Conservation (phyloP, 2,888 invertebrate genomes). For the Prenolepis imparis region DNA sequence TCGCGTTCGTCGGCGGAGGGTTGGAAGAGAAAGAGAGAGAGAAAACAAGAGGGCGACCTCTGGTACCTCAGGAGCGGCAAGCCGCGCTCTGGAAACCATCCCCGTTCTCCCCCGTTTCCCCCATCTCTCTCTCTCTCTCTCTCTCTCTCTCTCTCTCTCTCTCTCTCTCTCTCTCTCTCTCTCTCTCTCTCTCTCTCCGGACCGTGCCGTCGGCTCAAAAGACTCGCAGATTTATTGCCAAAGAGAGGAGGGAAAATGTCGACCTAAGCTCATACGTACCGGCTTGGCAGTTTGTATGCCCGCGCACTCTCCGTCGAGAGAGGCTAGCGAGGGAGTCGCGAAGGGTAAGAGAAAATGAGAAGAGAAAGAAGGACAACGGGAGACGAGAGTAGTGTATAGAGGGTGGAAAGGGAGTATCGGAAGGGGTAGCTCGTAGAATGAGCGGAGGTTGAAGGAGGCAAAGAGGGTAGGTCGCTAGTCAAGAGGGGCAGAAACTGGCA, state of each 20-base stretch:
- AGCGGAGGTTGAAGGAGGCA: slow-evolving; percentile 71
- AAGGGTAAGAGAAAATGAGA: slow-evolving; percentile 34
- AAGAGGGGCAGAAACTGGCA: slow-evolving; percentile 84
- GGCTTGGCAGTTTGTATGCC: slow-evolving; percentile 85
- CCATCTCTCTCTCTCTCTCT: slow-evolving; percentile 52
- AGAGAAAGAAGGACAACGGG: slow-evolving; percentile 67
- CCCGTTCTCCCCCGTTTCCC: slow-evolving; percentile 45
- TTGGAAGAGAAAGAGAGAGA: slow-evolving; percentile 61
- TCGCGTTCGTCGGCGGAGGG: slow-evolving; percentile 55
- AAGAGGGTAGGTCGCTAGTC: slow-evolving; percentile 71
- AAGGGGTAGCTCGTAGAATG: slow-evolving; percentile 74
- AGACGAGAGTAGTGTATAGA: slow-evolving; percentile 71
- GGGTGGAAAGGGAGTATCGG: slow-evolving; percentile 66
- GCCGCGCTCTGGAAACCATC: slow-evolving; percentile 67
- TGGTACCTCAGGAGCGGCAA: slow-evolving; percentile 74
- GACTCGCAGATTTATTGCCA: slow-evolving; percentile 86
- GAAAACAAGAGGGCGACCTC: slow-evolving; percentile 72
- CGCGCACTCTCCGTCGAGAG: slow-evolving; percentile 76
- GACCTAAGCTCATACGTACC: slow-evolving; percentile 86
- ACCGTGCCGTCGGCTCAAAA: slow-evolving; percentile 83
- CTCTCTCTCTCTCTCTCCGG: slow-evolving; percentile 62
- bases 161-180: slow-evolving; percentile 53
- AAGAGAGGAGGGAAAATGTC: slow-evolving; percentile 86
- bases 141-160: slow-evolving; percentile 42
- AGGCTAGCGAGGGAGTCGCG: slow-evolving; percentile 62